Percentiles rank a stretch among this genome's conserved stretches.
These are phyloP conservation scores for Dipus sagitta DNA, from an alignment of 2,797 vertebrate genomes.

Conservation along the genomic window DNA sequence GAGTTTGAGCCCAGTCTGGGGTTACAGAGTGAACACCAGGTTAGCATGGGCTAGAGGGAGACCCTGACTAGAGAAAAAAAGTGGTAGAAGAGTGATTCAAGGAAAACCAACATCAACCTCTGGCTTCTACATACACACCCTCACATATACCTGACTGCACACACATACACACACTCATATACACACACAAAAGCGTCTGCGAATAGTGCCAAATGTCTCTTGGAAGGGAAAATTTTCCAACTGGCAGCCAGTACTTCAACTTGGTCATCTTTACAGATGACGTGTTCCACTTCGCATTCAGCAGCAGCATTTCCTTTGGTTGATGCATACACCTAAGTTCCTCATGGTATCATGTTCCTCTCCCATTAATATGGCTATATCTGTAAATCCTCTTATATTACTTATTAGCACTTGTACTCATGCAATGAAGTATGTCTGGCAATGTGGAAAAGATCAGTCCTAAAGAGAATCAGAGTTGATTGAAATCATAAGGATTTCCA, in stretches of 20 bases:
- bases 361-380: neutral
- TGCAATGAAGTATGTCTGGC: neutral
- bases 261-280: neutral
- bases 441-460: neutral
- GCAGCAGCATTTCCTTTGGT: neutral
- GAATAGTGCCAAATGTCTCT: neutral
- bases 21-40: too few species aligned
- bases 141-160: too few species aligned
- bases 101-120: too few species aligned
- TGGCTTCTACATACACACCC: too few species aligned
- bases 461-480: neutral
- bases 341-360: neutral
- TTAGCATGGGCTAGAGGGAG: too few species aligned
- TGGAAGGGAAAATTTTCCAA: neutral
- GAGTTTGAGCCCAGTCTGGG: too few species aligned
- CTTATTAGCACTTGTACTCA: neutral
- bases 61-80: too few species aligned
- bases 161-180: too few species aligned
- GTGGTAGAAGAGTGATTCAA: too few species aligned
- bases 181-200: neutral
- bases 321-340: neutral
- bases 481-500: neutral
- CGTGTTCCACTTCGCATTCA: neutral
- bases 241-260: neutral
- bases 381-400: neutral